A percentile compares a stretch with the other conserved stretches of the same genome.
Conservation (phyloP, 2,113 vertebrate species). For the Microcebus lehilahytsara region DNA sequence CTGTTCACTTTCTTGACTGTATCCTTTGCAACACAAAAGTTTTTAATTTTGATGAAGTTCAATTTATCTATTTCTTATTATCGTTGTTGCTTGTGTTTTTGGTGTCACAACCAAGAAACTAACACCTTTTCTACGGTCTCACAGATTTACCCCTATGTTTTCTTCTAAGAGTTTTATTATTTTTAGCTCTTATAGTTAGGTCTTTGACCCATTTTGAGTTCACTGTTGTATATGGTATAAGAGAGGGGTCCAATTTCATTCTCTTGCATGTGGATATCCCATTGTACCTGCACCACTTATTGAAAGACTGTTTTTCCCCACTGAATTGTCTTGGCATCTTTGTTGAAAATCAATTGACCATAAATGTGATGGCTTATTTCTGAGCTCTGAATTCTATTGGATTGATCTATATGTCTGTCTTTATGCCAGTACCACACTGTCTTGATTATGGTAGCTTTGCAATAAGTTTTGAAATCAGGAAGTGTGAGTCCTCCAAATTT, state of each 20-base stretch:
- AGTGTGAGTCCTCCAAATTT: neutral
- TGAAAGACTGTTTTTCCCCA: neutral
- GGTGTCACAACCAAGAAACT: neutral
- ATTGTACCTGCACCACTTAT: neutral
- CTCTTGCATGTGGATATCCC: neutral
- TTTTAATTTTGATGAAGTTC: neutral
- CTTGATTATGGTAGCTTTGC: neutral
- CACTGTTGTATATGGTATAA: neutral
- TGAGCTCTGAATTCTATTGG: neutral
- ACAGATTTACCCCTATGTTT: neutral
- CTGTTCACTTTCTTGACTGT: neutral
- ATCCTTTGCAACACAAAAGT: neutral
- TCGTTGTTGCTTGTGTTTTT: neutral
- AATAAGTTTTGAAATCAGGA: neutral
- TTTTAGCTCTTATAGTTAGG: neutral
- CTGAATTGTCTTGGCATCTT: neutral
- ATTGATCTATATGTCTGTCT: neutral
- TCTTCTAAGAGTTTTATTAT: neutral
- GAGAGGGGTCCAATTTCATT: neutral
- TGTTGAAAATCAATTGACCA: neutral
- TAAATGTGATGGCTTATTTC: neutral
- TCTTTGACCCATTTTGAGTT: neutral
- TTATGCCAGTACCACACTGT: neutral
- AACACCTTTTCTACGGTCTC: neutral
- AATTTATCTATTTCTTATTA: neutral